phyloP scores from a whole-genome alignment of 92 coral and sea anemone species.

The Virgularia gustaviana region DNA sequence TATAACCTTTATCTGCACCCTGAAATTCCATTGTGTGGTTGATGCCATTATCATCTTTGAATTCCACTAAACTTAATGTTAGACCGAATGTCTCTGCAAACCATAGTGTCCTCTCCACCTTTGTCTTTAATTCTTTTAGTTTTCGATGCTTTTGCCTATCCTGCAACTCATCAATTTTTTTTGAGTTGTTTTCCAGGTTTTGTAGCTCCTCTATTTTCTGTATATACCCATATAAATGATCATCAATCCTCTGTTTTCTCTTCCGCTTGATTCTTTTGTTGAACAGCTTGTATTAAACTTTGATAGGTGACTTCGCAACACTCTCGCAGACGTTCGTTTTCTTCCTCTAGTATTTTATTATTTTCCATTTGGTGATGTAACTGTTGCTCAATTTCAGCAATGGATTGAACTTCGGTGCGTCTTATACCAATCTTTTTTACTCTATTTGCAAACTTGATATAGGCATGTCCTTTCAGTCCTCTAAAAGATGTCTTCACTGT shows the following conservation, averaged over 20 bases:
- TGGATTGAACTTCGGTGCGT: not conserved
- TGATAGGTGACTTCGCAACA: not conserved
- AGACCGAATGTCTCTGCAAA: conserved; percentile 4
- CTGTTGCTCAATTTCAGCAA: conserved; percentile 5
- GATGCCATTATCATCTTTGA: not conserved
- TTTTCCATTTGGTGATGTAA: not conserved
- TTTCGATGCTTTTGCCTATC: conserved; percentile 4
- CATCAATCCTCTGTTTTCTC: not conserved
- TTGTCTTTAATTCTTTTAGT: not conserved
- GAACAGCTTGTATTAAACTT: not conserved
- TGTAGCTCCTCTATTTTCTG: not conserved
- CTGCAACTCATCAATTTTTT: not conserved
- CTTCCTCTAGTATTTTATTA: not conserved
- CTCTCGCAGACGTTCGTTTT: not conserved
- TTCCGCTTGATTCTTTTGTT: not conserved
- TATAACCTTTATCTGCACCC: not conserved
- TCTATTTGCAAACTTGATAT: not conserved
- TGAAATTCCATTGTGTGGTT: not conserved
- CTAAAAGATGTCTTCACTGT: conserved; percentile 18
- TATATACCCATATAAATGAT: not conserved
- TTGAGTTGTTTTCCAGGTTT: not conserved
- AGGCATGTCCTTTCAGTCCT: conserved; percentile 18
- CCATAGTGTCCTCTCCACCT: conserved; percentile 8
- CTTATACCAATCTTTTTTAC: not conserved
- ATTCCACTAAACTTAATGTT: not conserved